Percentiles rank a stretch among this genome's conserved stretches.
phyloP scores from a whole-genome alignment of 2,113 vertebrate genomes.

The Pavo muticus region DNA sequence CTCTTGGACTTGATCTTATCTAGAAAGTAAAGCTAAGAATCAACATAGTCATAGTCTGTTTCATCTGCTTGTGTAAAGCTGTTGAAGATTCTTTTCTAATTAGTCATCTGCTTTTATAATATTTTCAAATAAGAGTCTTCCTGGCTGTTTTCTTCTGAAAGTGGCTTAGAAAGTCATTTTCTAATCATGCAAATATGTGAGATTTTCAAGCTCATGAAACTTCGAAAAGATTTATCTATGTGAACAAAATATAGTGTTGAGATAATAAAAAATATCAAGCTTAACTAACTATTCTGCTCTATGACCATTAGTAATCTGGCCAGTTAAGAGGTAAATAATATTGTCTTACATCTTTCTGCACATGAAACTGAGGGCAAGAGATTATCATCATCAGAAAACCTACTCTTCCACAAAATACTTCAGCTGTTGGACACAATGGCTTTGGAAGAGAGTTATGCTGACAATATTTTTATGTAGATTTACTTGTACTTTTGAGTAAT shows the following conservation, averaged over 20 bases:
- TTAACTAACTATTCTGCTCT: neutral
- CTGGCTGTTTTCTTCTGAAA: neutral
- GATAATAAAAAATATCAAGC: neutral
- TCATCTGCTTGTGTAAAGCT: neutral
- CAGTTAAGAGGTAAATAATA: neutral
- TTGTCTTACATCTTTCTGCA: neutral
- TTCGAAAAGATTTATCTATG: neutral
- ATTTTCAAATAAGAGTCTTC: neutral
- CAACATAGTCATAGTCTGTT: neutral
- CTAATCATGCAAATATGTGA: neutral
- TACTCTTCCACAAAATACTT: neutral
- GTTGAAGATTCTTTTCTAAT: neutral
- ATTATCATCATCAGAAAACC: neutral
- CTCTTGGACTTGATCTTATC: neutral
- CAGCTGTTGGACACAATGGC: neutral
- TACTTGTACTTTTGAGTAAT: neutral
- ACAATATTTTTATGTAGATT: neutral
- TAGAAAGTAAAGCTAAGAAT: neutral
- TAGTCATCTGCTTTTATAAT: neutral
- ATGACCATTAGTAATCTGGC: neutral
- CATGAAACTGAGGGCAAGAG: neutral
- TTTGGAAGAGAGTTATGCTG: neutral
- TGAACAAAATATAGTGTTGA: neutral
- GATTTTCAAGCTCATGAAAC: neutral
- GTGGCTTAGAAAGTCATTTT: neutral